phyloP scores from a whole-genome alignment of 2,797 vertebrate genomes.

The Anisognathus igniventris region DNA sequence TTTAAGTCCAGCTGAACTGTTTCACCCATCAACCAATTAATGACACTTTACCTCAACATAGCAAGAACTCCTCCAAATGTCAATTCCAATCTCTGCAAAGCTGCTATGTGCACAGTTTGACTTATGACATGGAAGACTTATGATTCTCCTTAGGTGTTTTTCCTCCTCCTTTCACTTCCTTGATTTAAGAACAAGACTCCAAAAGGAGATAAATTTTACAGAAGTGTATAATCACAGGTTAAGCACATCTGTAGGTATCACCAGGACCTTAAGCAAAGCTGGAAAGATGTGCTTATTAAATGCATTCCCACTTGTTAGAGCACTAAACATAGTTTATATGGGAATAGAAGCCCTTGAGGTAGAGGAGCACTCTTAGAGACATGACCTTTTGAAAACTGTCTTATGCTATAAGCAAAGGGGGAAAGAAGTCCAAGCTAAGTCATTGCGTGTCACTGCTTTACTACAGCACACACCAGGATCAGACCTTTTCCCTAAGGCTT shows the following conservation, averaged over 20 bases:
- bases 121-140: background rate
- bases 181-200: background rate
- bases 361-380: background rate
- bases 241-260: background rate
- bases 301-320: background rate
- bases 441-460: background rate
- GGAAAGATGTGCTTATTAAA: background rate
- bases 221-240: background rate
- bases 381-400: background rate
- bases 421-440: background rate
- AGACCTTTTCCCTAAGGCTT: background rate
- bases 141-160: background rate
- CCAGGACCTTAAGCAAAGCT: background rate
- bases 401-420: background rate
- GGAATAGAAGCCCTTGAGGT: background rate
- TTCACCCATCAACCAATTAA: background rate
- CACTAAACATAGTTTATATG: background rate
- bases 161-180: background rate
- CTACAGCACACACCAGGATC: background rate
- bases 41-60: background rate
- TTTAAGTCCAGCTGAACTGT: background rate
- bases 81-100: background rate
- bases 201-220: background rate
- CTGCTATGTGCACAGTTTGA: background rate
- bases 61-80: background rate